Conservation (phyloP, 2,113 vertebrate species). For the Nothoprocta pentlandii region DNA sequence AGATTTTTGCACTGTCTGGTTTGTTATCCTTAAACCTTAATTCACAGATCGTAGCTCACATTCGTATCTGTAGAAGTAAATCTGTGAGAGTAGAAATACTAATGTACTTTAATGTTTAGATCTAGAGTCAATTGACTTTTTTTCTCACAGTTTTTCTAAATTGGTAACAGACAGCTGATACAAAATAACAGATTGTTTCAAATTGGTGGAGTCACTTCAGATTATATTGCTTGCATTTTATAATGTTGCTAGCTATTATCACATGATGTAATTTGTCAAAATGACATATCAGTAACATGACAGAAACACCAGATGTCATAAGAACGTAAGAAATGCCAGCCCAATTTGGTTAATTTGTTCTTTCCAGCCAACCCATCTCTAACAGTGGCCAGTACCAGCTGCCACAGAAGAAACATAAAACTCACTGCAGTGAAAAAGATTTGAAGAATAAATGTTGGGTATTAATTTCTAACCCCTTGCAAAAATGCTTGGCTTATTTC, state of each 20-base stretch:
- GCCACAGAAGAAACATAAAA: not conserved
- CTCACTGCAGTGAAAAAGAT: not conserved
- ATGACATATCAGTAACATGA: constrained; percentile 14
- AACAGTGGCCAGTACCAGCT: constrained; percentile 24
- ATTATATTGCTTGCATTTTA: constrained; percentile 4
- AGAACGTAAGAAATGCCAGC: constrained; percentile 3
- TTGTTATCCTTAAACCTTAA: not conserved
- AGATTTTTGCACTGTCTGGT: not conserved
- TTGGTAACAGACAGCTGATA: not conserved
- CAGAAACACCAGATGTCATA: constrained; percentile 61
- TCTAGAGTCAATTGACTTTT: not conserved
- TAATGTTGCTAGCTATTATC: constrained; percentile 22
- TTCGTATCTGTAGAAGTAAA: not conserved
- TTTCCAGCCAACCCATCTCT: not conserved
- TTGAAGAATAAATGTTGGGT: not conserved
- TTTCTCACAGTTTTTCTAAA: constrained; percentile 6
- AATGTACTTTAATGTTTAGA: not conserved
- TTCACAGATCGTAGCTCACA: not conserved
- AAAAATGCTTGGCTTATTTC: not conserved
- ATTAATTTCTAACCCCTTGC: not conserved
- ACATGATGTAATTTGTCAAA: constrained; percentile 50
- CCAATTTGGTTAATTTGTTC: constrained; percentile 35
- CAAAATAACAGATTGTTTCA: constrained; percentile 41
- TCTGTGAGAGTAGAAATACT: not conserved
- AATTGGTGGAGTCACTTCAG: constrained; percentile 38